A percentile compares a stretch with the other conserved stretches of the same genome.
These are phyloP conservation scores for Azorinus chamasolen DNA, from an alignment of 2,888 invertebrate genomes.

Conservation along the genomic window DNA sequence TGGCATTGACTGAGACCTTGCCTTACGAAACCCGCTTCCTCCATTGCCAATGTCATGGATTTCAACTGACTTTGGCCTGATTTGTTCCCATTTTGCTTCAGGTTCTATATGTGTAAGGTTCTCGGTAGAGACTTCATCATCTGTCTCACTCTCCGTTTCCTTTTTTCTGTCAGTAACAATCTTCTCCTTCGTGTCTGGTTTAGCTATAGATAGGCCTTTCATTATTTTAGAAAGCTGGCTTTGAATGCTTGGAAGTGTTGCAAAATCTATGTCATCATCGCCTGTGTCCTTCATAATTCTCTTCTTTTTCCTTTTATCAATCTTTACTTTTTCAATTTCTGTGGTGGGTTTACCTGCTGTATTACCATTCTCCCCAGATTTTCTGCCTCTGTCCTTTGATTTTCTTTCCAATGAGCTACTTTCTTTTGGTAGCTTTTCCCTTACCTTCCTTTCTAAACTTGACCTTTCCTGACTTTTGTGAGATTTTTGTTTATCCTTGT, in stretches of 20 bases:
- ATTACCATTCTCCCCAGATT: neutral
- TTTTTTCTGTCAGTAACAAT: neutral
- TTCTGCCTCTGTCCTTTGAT: neutral
- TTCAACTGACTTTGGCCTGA: constrained; percentile 9
- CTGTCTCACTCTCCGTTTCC: neutral
- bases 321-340: neutral
- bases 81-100: constrained; percentile 7
- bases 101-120: neutral
- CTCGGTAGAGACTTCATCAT: neutral
- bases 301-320: constrained; percentile 3
- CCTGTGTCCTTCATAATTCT: constrained; percentile 2
- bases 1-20: constrained; percentile 42
- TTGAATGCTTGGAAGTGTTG: constrained; percentile 49
- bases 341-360: neutral
- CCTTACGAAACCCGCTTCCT: neutral
- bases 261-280: constrained; percentile 37
- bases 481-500: neutral
- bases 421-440: neutral
- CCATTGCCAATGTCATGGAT: neutral
- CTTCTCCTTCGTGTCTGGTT: no score
- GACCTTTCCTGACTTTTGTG: neutral
- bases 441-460: neutral
- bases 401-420: neutral
- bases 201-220: neutral
- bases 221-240: constrained; percentile 46